These are phyloP conservation scores for Papilio glaucus DNA, from an alignment of 1,140 invertebrate genomes.

Conservation along the genomic window DNA sequence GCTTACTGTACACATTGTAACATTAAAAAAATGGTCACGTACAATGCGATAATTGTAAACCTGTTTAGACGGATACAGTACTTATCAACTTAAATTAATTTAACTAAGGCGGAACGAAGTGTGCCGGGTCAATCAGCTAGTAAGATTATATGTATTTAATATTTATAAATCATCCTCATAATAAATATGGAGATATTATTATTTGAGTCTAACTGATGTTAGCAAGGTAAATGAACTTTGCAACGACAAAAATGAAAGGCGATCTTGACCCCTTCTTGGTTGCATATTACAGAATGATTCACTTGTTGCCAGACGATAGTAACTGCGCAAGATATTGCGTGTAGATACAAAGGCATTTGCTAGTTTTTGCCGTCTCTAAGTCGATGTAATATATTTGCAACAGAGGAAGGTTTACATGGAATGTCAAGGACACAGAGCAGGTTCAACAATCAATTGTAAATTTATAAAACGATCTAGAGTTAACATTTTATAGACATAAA, in stretches of 20 bases:
- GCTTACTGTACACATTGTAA: too few relatives aligned
- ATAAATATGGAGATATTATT: neutral
- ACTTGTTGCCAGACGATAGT: conserved; percentile 5
- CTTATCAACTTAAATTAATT: too few relatives aligned
- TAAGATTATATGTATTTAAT: too few relatives aligned
- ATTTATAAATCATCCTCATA: neutral
- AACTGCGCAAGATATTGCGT: neutral
- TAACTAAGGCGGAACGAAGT: too few relatives aligned
- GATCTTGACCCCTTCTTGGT: conserved; percentile 21
- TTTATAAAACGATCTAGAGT: neutral
- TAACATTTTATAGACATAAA: neutral
- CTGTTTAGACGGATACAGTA: too few relatives aligned
- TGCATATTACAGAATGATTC: conserved; percentile 1
- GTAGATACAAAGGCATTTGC: conserved; percentile 4
- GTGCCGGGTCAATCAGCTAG: too few relatives aligned
- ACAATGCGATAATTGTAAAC: too few relatives aligned
- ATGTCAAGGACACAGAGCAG: neutral
- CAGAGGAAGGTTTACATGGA: conserved; percentile 8
- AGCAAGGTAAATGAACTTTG: conserved; percentile 23
- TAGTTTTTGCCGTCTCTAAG: conserved; percentile 17
- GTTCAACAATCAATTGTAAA: neutral
- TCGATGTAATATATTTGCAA: neutral
- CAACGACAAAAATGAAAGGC: conserved; percentile 18
- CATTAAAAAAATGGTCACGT: too few relatives aligned
- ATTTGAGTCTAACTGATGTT: neutral